Conservation (phyloP, 2,113 vertebrate genomes). For the Chamaea fasciata region DNA sequence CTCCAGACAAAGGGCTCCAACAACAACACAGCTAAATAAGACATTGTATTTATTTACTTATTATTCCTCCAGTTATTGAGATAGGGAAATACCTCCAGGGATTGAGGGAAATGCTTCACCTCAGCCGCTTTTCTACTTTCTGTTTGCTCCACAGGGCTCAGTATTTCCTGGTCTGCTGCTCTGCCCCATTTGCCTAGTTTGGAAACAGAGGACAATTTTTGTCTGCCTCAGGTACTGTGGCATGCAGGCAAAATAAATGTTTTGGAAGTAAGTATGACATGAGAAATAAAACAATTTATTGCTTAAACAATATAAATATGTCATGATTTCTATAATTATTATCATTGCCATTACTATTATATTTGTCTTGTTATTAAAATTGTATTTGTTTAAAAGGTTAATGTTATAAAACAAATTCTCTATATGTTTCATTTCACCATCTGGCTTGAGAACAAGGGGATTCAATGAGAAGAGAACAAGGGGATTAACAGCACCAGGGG, state of each 20-base stretch:
- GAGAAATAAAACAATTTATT: background rate
- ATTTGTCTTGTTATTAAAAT: background rate
- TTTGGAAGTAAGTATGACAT: background rate
- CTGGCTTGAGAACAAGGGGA: background rate
- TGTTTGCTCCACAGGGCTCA: background rate
- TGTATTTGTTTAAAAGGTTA: background rate
- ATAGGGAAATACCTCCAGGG: slow-evolving; percentile 14
- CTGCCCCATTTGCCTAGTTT: background rate
- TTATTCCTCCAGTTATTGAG: slow-evolving; percentile 2
- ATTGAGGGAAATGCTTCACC: background rate
- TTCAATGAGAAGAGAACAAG: background rate
- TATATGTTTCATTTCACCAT: background rate
- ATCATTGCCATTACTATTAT: background rate
- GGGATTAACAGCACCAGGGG: background rate
- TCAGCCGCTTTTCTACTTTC: background rate
- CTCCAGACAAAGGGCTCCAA: slow-evolving; percentile 68
- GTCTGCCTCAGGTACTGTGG: background rate
- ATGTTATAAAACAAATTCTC: background rate
- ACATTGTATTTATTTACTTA: slow-evolving; percentile 28
- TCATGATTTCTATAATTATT: background rate
- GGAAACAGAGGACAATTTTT: background rate
- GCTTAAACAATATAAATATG: background rate
- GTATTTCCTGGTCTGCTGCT: background rate
- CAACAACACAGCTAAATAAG: slow-evolving; percentile 36
- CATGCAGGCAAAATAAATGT: background rate